Base-by-base conservation (phyloP, 2,888 invertebrate genomes). In the Norana najaformis region DNA sequence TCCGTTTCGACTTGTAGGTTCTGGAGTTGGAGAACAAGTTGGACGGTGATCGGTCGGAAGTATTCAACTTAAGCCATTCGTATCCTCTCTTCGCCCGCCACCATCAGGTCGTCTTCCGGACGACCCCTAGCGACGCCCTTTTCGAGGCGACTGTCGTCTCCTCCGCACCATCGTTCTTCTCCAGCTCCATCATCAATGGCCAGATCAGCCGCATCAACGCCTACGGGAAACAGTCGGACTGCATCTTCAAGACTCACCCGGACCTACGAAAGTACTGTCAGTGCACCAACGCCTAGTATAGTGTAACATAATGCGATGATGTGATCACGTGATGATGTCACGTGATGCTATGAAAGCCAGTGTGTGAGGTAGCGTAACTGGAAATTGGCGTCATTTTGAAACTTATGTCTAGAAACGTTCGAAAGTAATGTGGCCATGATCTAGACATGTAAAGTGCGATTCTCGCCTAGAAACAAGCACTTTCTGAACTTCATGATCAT, bases 261-360 rank as follows among this genome's bases (percentile, higher is more conserved):
- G 93, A 93, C 89, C 92, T 94, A 11, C 89, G 93, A 47, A 93
- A 93, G 90, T 94, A 92, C 89, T 94, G 93, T 91, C 93, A 92
- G 89, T 94, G 93, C 90, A 83, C 6, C 38, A 37, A 35, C 37
- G 88, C n/a, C 69, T 69, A 69, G 69, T 23, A 8, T n/a, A 69
- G 69, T 69, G 69, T 69, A 69, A n/a, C 11, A n/a, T 69, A 69
- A n/a, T n/a, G 69, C n/a, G n/a, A 69, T n/a, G 69, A n/a, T 69
- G 69, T n/a, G 69, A 69, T 69, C n/a, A 4, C n/a, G 8, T 69
- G 30, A n/a, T n/a, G n/a, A n/a, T n/a, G n/a, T n/a, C n/a, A n/a
- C n/a, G n/a, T n/a, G n/a, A n/a, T n/a, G n/a, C n/a, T n/a, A n/a
- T n/a, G n/a, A n/a, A n/a, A n/a, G n/a, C n/a, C n/a, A n/a, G 30